Evolutionary conservation across 2,797 vertebrate genomes (phyloP), one percentile per base, ranked within the genome.

Genomic region (Petrocephalus schoutedeni): DNA sequence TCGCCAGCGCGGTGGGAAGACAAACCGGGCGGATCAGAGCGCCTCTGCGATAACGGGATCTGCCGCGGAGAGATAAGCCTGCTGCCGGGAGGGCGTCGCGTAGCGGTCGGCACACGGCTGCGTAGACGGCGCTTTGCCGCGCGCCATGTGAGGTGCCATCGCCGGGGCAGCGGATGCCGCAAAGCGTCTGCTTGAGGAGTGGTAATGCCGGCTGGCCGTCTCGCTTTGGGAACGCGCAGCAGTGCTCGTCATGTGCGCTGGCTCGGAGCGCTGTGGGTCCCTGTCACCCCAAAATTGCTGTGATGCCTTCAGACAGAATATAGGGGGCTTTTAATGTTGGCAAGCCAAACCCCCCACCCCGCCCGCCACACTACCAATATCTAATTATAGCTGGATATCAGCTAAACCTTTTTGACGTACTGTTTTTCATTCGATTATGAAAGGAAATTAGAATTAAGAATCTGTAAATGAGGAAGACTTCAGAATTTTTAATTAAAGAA

Each of bases 41-140:
- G 90, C 88, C 88, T 87, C 45, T 85, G 90, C 16, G 91, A 94
- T 95, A 94, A 93, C 87, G 85, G 89, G 58, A 90, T 90, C 92
- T 94, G 92, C 89, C 88, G 80, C 93, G 80, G 19, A 58, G 89
- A 92, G 94, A 95, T 95, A 94, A 94, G 91, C 91, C 21, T 89
- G 86, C 80, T 87, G 80, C 88, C 3, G 85, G 88, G 59, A 9
- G 91, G 90, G 91, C 28, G 92, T 89, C 92, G 64, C 21, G 1
- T 85, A 88, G 87, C 90, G 89, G 92, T 87, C 91, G 89, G 90
- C 90, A 85, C 89, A 89, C 85, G 84, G 89, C 89, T 82, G 83
- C 53, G 57, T 89, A 90, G 89, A 89, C 54, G 89, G 88, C 91
- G 86, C 5, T 90, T 93, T 93, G 90, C 89, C 87, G 89, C 88